These are phyloP conservation scores for Dicrostonyx torquatus DNA, from an alignment of 2,797 vertebrate genomes.

Conservation along the genomic window DNA sequence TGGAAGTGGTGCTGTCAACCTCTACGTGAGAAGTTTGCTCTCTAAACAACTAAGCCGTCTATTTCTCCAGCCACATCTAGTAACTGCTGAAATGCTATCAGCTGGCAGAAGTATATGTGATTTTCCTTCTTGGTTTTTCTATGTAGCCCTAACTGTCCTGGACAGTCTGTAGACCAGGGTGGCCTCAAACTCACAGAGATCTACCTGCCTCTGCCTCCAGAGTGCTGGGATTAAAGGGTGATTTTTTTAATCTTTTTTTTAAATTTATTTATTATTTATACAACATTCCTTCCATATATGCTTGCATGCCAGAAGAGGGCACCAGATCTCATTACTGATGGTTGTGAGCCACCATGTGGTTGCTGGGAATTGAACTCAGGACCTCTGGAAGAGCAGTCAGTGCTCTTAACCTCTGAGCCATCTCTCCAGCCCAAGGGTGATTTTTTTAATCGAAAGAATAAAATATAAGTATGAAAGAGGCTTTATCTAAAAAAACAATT, in stretches of 20 bases:
- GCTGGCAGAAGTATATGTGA: not conserved
- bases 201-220: not conserved
- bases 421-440: no score
- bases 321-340: no score
- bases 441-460: conserved; percentile 39
- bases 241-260: no score
- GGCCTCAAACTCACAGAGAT: not conserved
- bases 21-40: not conserved
- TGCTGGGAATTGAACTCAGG: no score
- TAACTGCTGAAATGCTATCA: not conserved
- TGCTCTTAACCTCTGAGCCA: no score
- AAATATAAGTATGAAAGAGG: not conserved
- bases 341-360: no score
- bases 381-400: no score
- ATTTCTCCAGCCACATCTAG: not conserved
- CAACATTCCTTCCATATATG: no score
- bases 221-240: not conserved
- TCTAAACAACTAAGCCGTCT: not conserved
- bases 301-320: no score
- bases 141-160: not conserved
- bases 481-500: conserved; percentile 33
- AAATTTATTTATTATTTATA: no score
- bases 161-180: not conserved
- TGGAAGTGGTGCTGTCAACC: not conserved
- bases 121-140: not conserved